Base-by-base conservation (phyloP, 2,888 invertebrate genomes). In the Drosophila diplacantha region DNA sequence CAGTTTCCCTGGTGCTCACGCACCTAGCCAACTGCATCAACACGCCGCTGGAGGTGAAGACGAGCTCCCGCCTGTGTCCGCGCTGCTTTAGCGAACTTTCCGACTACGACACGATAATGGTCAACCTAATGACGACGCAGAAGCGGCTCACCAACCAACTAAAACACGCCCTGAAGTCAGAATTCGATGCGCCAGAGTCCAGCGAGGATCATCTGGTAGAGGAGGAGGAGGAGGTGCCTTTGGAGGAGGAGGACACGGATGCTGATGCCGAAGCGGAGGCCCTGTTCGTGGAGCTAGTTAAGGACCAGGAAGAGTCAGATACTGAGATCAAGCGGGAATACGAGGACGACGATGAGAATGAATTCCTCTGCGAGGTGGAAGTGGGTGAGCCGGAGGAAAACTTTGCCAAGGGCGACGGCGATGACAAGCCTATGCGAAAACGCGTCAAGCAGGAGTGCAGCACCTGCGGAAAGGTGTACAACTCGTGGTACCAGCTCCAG, bases 1-100 rank as follows among this genome's bases (percentile, higher is more conserved):
- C 83, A 0, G 71, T 87, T 3, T 79, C 81, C 5, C 53, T 86
- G 20, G 87, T 87, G 20, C 72, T 87, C 4, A 76, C 72, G 5
- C 87, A 87, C 51, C 61, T 87, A 12, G 84, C 80, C n/a, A 86
- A 81, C 54, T 85, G 86, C 52, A 85, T 87, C 43, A 85, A 85
- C 70, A 74, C 76, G 5, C 67, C 81, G 31, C 60, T 85, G 14
- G 68, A 74, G 12, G 73, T 87, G 5, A 77, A 74, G 58, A 62
- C 68, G 12, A 68, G 67, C 4, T 69, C 80, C 8, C 80, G 70
- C 44, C 72, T 87, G 1, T 87, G 87, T 29, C 69, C 63, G 0
- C 71, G 81, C 1, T 87, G 87, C 59, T 85, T 80, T 37, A 69
- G 62, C 3, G 83, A 86, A 46, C 62, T 87, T 12, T 63, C 82